These are phyloP conservation scores for Nixonia krombeini DNA, from an alignment of 1,140 invertebrate species.

Conservation along the genomic window DNA sequence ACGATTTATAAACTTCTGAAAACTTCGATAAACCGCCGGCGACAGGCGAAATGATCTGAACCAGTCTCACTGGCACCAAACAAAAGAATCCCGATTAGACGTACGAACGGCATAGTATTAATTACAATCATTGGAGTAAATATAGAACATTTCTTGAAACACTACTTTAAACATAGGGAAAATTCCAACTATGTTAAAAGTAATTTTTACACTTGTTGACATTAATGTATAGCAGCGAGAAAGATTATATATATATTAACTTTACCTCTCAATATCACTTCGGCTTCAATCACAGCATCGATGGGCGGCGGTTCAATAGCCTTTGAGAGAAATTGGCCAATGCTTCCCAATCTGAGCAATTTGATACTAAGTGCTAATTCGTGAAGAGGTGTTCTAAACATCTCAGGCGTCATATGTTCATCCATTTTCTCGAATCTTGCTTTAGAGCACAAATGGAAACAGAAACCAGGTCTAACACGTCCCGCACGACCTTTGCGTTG, in stretches of 20 bases:
- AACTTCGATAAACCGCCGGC: no score
- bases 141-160: slow-evolving; percentile 10
- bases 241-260: no score
- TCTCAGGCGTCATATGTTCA: slow-evolving; percentile 94
- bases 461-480: slow-evolving; percentile 88
- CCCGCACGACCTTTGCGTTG: slow-evolving; percentile 93
- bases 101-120: no score
- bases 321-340: slow-evolving; percentile 93
- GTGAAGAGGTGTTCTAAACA: slow-evolving; percentile 95
- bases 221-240: no score
- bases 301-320: slow-evolving; percentile 94
- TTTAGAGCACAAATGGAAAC: slow-evolving; percentile 89
- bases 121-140: no score
- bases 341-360: slow-evolving; percentile 88
- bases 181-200: no score
- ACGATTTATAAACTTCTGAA: no score
- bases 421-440: slow-evolving; percentile 84
- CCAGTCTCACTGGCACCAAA: no score
- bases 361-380: slow-evolving; percentile 90
- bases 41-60: no score
- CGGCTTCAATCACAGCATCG: slow-evolving; percentile 93
- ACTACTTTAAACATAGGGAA: background rate
- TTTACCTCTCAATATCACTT: slow-evolving; percentile 77
- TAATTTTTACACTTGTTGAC: no score
- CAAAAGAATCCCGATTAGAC: no score